These are phyloP conservation scores for Trichogramma dendrolimi DNA, from an alignment of 2,888 invertebrate genomes.

Conservation along the genomic window DNA sequence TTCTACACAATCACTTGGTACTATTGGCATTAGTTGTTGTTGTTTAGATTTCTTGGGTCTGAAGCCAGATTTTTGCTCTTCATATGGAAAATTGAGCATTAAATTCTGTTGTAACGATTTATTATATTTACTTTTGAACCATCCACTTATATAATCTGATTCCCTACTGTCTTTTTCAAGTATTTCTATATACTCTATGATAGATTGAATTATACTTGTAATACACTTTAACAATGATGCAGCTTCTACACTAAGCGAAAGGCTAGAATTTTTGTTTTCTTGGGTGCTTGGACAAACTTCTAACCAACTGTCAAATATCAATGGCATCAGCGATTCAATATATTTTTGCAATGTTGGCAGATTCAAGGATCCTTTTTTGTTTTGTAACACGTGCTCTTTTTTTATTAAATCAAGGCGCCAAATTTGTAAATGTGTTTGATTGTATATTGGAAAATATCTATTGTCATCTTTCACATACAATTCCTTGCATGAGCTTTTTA, in stretches of 20 bases:
- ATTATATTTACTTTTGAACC: constrained; percentile 57
- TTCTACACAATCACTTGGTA: constrained; percentile 54
- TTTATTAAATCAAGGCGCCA: constrained; percentile 36
- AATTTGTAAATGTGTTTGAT: constrained; percentile 26
- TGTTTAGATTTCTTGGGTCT: constrained; percentile 40
- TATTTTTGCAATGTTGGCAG: constrained; percentile 60
- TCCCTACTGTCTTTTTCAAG: constrained; percentile 32
- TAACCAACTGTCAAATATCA: constrained; percentile 79
- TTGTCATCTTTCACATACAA: constrained; percentile 28
- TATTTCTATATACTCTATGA: constrained; percentile 56
- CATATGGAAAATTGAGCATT: constrained; percentile 59
- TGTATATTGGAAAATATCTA: constrained; percentile 35
- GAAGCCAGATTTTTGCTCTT: constrained; percentile 15
- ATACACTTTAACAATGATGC: constrained; percentile 62
- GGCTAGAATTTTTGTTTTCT: constrained; percentile 51
- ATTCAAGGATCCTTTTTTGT: constrained; percentile 40
- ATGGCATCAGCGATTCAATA: constrained; percentile 66
- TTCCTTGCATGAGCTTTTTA: constrained; percentile 7
- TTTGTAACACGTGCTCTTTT: constrained; percentile 1
- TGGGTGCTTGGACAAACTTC: constrained; percentile 64
- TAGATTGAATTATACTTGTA: constrained; percentile 60
- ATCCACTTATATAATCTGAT: constrained; percentile 38
- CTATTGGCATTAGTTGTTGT: constrained; percentile 35
- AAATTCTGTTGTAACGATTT: constrained; percentile 58
- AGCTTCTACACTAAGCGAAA: constrained; percentile 61